These are phyloP conservation scores for Lithophane socia DNA, from an alignment of 2,888 invertebrate genomes.

Conservation along the genomic window DNA sequence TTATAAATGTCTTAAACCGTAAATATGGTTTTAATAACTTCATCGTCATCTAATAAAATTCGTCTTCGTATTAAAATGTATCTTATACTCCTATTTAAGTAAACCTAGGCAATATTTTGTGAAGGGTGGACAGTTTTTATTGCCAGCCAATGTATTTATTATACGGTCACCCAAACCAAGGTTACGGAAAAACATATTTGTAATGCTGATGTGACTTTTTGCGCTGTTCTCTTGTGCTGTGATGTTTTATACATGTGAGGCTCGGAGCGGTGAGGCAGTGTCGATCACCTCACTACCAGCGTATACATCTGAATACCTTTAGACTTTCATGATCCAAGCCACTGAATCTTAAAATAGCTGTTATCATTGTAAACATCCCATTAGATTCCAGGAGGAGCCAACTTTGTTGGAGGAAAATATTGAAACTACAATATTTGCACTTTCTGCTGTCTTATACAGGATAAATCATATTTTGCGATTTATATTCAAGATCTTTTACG, in stretches of 20 bases:
- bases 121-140: conserved; percentile 63
- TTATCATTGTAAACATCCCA: conserved; percentile 53
- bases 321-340: conserved; percentile 60
- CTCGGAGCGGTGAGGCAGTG: conserved; percentile 76
- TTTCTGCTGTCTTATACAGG: background rate
- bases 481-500: conserved; percentile 4
- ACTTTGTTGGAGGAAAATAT: conserved; percentile 35
- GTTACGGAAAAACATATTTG: conserved; percentile 85
- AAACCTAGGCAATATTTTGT: conserved; percentile 45
- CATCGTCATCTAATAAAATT: too few species aligned
- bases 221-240: conserved; percentile 75
- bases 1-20: background rate
- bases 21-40: background rate
- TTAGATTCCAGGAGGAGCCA: conserved; percentile 40
- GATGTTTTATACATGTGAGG: conserved; percentile 85
- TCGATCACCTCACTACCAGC: conserved; percentile 81
- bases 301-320: conserved; percentile 63
- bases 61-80: conserved; percentile 1
- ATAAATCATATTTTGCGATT: background rate
- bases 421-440: conserved; percentile 14
- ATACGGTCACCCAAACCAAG: conserved; percentile 84
- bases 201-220: conserved; percentile 86
- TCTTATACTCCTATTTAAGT: background rate
- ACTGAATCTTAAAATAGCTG: conserved; percentile 59
- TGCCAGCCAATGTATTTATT: conserved; percentile 68